Base-by-base conservation (phyloP, 2,797 vertebrate genomes). In the Betta splendens region DNA sequence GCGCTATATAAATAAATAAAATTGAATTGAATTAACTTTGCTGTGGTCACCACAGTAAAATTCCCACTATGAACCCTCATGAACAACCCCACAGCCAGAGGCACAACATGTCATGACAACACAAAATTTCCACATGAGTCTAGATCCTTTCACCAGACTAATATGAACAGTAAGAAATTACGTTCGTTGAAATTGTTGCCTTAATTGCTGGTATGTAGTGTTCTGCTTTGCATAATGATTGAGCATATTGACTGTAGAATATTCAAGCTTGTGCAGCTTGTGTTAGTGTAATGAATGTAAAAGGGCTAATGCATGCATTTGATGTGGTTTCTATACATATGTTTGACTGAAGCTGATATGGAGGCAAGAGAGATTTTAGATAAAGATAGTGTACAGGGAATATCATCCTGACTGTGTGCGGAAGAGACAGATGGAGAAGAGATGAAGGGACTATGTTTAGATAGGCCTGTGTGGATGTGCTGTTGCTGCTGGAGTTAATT, bases 401-500 rank as follows among this genome's bases (percentile, higher is more conserved):
- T 5, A 15, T 50, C 64, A 58, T 43, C 50, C 46, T n/a, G 54
- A 69, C 53, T 48, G 32, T 13, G 44, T 54, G 42, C 39, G 22
- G 37, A 33, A 47, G 25, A 20, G 44, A 43, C 10, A 21, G 32
- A 26, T 43, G 17, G 21, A 17, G 42, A 49, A 37, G 36, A 64
- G 64, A 45, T 46, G 32, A 32, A 53, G 29, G 12, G 29, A 45
- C 21, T 25, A 16, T 52, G 69, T 79, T 81, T 73, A 72, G 59
- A 64, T 64, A 60, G 64, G 62, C 38, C 63, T 21, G 53, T 47
- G 72, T 40, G 60, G 67, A 71, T 69, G 51, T 38, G 57, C 46
- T 56, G 67, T 69, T 50, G 81, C 75, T 23, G 44, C 68, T 64
- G 56, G 77, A 90, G 83, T 88, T 91, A 83, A 92, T 91, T 91